phyloP scores from a whole-genome alignment of 1,140 invertebrate genomes.

The Rhopalosiphum maidis region DNA sequence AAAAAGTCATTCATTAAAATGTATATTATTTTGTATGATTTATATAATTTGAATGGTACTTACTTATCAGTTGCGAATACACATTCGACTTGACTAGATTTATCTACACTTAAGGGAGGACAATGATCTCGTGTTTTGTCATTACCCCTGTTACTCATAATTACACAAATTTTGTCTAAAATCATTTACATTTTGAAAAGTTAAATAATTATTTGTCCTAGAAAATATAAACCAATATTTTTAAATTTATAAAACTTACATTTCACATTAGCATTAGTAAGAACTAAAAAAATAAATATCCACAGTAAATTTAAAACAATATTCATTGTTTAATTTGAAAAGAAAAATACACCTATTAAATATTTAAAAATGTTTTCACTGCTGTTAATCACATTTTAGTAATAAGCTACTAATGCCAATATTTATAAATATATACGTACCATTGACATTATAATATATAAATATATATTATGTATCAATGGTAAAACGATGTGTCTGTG shows the following conservation, averaged over 20 bases:
- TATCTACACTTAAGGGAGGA: neutral
- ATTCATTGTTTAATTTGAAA: slow-evolving; percentile 7
- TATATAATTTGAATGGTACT: neutral
- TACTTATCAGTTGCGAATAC: slow-evolving; percentile 48
- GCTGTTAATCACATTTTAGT: slow-evolving; percentile 22
- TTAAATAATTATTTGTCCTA: neutral
- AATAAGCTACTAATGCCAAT: neutral
- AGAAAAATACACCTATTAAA: neutral
- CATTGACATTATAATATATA: neutral
- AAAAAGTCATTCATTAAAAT: neutral
- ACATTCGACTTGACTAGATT: slow-evolving; percentile 50
- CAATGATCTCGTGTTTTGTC: slow-evolving; percentile 27
- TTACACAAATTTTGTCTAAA: slow-evolving; percentile 39
- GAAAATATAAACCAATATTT: neutral
- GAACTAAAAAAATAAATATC: neutral
- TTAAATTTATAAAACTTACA: slow-evolving; percentile 14
- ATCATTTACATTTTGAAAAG: neutral
- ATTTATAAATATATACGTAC: neutral
- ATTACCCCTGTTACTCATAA: neutral
- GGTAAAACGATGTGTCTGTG: neutral
- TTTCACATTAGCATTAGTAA: neutral
- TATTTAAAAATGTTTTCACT: neutral
- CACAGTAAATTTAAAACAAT: neutral
- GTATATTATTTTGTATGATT: neutral
- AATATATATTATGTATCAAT: neutral